Conservation (phyloP, 2,113 vertebrate species). For the Festucalex cinctus region DNA sequence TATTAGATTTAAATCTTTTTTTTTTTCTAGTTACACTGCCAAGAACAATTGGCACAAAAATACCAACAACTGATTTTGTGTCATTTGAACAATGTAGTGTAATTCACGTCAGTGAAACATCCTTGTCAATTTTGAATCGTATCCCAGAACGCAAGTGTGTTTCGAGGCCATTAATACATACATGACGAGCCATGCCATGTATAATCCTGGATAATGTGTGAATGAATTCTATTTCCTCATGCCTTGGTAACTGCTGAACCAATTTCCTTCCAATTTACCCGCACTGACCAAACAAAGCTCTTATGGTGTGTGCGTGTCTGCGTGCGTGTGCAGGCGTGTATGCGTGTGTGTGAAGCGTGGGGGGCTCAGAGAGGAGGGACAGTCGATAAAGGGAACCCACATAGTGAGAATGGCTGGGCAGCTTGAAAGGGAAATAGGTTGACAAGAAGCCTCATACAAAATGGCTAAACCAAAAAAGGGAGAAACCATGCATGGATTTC, state of each 20-base stretch:
- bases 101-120: neutral
- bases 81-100: neutral
- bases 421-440: constrained; percentile 26
- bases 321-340: neutral
- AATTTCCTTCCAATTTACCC: constrained; percentile 69
- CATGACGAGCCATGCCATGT: constrained; percentile 48
- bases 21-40: neutral
- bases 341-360: neutral
- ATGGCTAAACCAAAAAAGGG: constrained; percentile 25
- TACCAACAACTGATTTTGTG: neutral
- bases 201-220: constrained; percentile 46
- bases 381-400: neutral
- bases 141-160: neutral
- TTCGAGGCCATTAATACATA: constrained; percentile 32
- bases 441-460: constrained; percentile 24
- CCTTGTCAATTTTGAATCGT: neutral
- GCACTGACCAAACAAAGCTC: constrained; percentile 58
- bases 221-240: constrained; percentile 73
- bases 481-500: constrained; percentile 74
- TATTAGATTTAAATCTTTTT: neutral
- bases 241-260: constrained; percentile 64
- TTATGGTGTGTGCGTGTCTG: neutral
- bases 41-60: neutral
- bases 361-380: neutral
- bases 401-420: neutral